Conservation (phyloP, 2,797 vertebrate species). For the Podargus strigoides region DNA sequence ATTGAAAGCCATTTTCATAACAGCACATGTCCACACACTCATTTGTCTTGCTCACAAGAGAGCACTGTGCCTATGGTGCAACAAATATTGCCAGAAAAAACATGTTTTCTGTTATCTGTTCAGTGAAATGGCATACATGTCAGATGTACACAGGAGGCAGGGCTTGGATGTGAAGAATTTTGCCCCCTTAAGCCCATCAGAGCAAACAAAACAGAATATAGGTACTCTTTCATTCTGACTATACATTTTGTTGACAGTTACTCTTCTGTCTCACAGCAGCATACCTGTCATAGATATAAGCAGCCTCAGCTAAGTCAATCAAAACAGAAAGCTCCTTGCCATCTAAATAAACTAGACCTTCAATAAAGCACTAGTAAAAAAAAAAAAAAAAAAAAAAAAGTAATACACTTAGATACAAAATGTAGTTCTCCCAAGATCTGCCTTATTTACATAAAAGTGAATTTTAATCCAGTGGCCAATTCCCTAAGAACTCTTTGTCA, state of each 20-base stretch:
- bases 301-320: not conserved
- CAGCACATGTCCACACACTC: not conserved
- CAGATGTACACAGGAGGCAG: not conserved
- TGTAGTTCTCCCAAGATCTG: not conserved
- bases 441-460: slow-evolving; percentile 26
- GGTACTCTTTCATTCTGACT: not conserved
- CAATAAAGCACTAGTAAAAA: not conserved
- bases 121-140: not conserved
- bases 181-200: slow-evolving; percentile 3
- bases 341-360: not conserved
- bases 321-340: not conserved
- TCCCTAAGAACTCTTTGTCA: slow-evolving; percentile 2
- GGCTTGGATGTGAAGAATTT: not conserved
- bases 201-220: not conserved
- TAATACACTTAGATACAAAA: not conserved
- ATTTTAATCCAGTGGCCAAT: slow-evolving; percentile 40
- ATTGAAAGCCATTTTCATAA: slow-evolving; percentile 9
- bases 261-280: not conserved
- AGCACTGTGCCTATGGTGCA: not conserved
- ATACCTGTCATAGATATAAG: not conserved
- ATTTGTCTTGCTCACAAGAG: not conserved
- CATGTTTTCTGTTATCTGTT: not conserved
- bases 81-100: not conserved
- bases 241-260: not conserved
- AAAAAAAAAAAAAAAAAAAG: too few species aligned